phyloP scores from a whole-genome alignment of 2,113 vertebrate species.

The Carollia perspicillata region DNA sequence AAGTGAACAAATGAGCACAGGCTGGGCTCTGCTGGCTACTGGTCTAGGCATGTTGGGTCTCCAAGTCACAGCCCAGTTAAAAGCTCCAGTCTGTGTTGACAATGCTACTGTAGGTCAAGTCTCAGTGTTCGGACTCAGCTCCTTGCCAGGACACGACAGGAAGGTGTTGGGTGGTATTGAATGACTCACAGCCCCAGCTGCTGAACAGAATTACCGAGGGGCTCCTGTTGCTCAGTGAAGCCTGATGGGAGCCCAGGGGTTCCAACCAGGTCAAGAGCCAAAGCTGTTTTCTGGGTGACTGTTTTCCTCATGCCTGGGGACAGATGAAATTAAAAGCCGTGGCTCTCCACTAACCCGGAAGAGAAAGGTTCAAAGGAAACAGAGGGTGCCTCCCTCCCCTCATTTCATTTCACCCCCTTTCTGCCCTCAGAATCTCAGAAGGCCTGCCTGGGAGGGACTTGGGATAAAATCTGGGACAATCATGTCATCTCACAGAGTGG shows the following conservation, averaged over 20 bases:
- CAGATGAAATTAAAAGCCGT: slow-evolving; percentile 78
- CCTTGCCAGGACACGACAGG: slow-evolving; percentile 10
- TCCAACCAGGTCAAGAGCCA: slow-evolving; percentile 75
- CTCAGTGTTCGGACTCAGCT: slow-evolving; percentile 47
- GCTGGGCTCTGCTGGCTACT: background rate
- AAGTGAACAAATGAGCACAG: background rate
- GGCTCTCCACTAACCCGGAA: background rate
- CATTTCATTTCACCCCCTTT: background rate
- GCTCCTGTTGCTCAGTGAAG: slow-evolving; percentile 67
- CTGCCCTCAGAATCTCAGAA: background rate
- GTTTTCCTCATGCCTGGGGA: slow-evolving; percentile 73
- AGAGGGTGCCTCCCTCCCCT: background rate
- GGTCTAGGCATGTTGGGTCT: slow-evolving; percentile 29
- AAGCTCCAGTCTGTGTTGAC: slow-evolving; percentile 70
- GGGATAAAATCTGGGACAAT: background rate
- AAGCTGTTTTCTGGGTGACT: slow-evolving; percentile 71
- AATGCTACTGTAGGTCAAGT: slow-evolving; percentile 70
- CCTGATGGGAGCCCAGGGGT: slow-evolving; percentile 57
- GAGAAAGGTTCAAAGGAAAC: background rate
- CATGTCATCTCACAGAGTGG: background rate
- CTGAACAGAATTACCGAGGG: slow-evolving; percentile 70
- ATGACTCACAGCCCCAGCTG: slow-evolving; percentile 67
- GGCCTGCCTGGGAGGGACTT: background rate
- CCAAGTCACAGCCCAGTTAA: slow-evolving; percentile 70
- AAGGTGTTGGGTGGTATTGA: slow-evolving; percentile 59